Evolutionary conservation across 2,888 invertebrate species (phyloP), one percentile per base, ranked within the genome.

Genomic region (Athalia rosae): DNA sequence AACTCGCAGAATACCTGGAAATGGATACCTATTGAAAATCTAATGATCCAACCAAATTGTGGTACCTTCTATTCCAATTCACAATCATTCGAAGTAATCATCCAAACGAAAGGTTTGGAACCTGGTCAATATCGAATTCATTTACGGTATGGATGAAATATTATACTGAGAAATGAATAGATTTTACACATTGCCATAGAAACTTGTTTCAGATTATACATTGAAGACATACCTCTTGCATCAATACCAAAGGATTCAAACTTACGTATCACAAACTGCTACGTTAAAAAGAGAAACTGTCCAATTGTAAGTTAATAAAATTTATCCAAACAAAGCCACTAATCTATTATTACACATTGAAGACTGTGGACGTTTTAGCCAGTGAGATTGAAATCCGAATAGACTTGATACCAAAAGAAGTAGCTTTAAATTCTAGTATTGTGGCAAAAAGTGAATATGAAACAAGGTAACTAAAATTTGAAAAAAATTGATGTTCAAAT

Each of bases 201-300:
- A 48, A 56, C 80, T 76, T 77, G 66, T 76, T 81, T 59, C 78
- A 90, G 90, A 79, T 83, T 91, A 3, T 87, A 87, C 77, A 81
- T 90, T 64, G 84, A 86, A 76, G 88, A 91, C 77, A 84, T 91
- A 74, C 91, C 91, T 0, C 77, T 86, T 47, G 82, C 80, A 6
- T 86, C 89, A 64, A 78, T 91, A 48, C 59, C 82, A 7, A 79
- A 84, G 41, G 80, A 82, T 43, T 74, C 80, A 58, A 62, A 83
- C 61, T 81, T 85, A 77, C 76, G 53, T 0, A 81, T 78, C 1
- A 66, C 79, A 11, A 80, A 84, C 15, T 83, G 83, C 56, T 78
- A 62, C 13, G 66, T 45, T 0, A 82, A 79, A 77, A 79, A 80
- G 53, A 82, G 87, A 9, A 77, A 77, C 4, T 84, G 85, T 67